Conservation (phyloP, 2,888 invertebrate genomes). For the Deroplatys truncata region DNA sequence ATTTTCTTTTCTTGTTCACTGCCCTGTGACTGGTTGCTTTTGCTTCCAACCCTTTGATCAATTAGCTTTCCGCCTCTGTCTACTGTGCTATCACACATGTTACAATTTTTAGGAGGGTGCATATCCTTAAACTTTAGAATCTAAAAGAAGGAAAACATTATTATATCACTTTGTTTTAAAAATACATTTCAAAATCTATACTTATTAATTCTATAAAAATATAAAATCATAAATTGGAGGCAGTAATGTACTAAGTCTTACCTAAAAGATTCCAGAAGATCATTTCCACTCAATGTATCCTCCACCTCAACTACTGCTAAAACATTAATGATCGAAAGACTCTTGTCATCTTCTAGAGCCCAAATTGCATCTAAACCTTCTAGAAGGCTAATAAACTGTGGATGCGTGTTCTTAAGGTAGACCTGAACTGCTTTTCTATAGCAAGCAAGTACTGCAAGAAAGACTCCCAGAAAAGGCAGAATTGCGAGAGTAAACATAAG, state of each 20-base stretch:
- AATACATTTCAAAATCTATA: too few relatives aligned
- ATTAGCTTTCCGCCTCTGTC: too few relatives aligned
- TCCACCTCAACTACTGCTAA: conserved; percentile 47
- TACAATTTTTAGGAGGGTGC: too few relatives aligned
- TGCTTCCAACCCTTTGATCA: too few relatives aligned
- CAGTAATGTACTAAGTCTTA: neutral
- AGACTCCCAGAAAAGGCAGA: conserved; percentile 4
- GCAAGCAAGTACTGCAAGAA: neutral
- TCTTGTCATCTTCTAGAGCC: conserved; percentile 49
- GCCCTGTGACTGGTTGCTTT: too few relatives aligned
- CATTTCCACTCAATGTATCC: conserved; percentile 21
- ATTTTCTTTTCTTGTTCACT: too few relatives aligned
- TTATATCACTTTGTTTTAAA: too few relatives aligned
- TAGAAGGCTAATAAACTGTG: conserved; percentile 46
- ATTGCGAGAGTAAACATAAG: conserved; percentile 3
- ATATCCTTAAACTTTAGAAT: too few relatives aligned
- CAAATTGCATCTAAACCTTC: conserved; percentile 53
- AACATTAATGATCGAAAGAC: conserved; percentile 50
- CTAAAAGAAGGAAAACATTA: too few relatives aligned
- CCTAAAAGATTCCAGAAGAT: conserved; percentile 32
- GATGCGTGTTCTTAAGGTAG: neutral
- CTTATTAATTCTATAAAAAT: too few relatives aligned
- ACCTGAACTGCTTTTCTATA: conserved; percentile 14
- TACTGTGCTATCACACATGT: too few relatives aligned
- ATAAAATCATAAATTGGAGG: too few relatives aligned